phyloP scores from a whole-genome alignment of 2,113 vertebrate species.

The Siphamia tubifer region DNA sequence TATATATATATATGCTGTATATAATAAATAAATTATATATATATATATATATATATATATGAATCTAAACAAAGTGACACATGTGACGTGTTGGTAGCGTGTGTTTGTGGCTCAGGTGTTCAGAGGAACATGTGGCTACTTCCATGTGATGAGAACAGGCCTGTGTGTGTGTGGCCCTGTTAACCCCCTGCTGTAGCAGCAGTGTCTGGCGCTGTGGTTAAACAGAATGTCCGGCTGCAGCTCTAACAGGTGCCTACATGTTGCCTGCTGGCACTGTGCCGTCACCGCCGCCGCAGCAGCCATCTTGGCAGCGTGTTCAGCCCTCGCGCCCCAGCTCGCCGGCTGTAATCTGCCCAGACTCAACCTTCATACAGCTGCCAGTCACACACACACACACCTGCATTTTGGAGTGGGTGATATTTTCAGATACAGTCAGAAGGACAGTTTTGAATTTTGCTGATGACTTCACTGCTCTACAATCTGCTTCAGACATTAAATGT shows the following conservation, averaged over 20 bases:
- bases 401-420: too few relatives aligned
- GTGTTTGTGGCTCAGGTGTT: too few relatives aligned
- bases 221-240: constrained; percentile 62
- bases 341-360: constrained; percentile 72
- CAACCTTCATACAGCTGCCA: constrained; percentile 52
- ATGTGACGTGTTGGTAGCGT: too few relatives aligned
- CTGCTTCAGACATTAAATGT: too few relatives aligned
- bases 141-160: background rate
- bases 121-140: background rate
- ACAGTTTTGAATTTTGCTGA: constrained; percentile 16
- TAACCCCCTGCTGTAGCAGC: constrained; percentile 55
- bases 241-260: constrained; percentile 82
- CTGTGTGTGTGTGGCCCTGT: constrained; percentile 9
- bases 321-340: constrained; percentile 42
- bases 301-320: constrained; percentile 71
- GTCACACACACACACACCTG: too few relatives aligned
- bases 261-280: constrained; percentile 77
- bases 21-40: too few relatives aligned
- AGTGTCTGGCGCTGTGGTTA: constrained; percentile 41
- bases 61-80: too few relatives aligned
- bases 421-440: background rate
- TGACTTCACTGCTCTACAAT: too few relatives aligned
- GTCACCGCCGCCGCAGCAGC: constrained; percentile 63
- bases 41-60: too few relatives aligned
- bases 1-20: too few relatives aligned